These are phyloP conservation scores for Rhynchomys soricoides DNA, from an alignment of 2,113 vertebrate species.

Conservation along the genomic window DNA sequence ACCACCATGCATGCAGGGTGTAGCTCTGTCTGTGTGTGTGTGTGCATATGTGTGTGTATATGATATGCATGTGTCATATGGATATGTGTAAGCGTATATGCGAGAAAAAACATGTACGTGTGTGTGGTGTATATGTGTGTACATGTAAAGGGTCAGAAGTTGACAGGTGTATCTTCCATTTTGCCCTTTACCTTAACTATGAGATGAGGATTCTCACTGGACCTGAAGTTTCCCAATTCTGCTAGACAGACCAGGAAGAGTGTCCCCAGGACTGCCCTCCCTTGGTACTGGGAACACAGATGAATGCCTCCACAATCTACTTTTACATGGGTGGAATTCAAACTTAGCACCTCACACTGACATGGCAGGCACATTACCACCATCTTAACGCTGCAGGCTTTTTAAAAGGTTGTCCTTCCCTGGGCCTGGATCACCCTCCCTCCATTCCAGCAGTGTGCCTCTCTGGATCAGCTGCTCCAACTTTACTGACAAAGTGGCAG, in stretches of 20 bases:
- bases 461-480: not conserved
- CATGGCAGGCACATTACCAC: not conserved
- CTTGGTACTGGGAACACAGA: not conserved
- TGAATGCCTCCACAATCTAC: too few species aligned
- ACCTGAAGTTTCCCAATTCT: not conserved
- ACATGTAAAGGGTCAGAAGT: not conserved
- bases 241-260: not conserved
- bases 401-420: not conserved
- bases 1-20: not conserved
- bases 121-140: not conserved
- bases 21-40: not conserved
- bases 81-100: not conserved
- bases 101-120: not conserved
- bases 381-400: not conserved
- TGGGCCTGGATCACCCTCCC: not conserved
- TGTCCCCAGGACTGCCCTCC: not conserved
- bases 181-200: not conserved
- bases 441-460: not conserved
- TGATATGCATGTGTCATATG: not conserved
- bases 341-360: not conserved
- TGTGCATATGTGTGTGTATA: not conserved
- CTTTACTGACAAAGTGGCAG: not conserved
- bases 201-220: not conserved
- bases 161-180: not conserved
- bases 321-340: not conserved